A percentile compares a stretch with the other conserved stretches of the same genome.
Evolutionary conservation across 2,888 invertebrate genomes (phyloP).

Genomic region (Ligdia adustata): DNA sequence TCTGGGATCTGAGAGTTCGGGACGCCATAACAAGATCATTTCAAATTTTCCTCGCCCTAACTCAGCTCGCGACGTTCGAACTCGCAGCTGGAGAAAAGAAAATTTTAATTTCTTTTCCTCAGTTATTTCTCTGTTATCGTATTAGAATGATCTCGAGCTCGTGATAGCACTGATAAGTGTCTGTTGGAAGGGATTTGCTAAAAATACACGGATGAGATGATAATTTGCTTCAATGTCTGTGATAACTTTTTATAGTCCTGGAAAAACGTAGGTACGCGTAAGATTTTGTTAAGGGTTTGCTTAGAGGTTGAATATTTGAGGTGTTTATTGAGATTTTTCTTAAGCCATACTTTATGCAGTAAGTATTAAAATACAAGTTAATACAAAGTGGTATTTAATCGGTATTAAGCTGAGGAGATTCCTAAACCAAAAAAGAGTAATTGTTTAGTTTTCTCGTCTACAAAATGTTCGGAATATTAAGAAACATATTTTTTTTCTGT

Average conservation of each 20-base stretch:
- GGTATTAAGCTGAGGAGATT: no score
- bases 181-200: slow-evolving; percentile 24
- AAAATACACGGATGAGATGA: slow-evolving; percentile 19
- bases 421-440: no score
- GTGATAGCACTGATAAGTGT: slow-evolving; percentile 30
- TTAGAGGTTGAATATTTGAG: no score
- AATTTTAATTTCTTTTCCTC: slow-evolving; percentile 41
- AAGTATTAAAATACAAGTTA: no score
- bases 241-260: background rate
- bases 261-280: no score
- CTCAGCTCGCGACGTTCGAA: slow-evolving; percentile 41
- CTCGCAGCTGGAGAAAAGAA: slow-evolving; percentile 33
- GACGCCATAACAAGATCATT: slow-evolving; percentile 57
- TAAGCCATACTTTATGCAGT: no score
- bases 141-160: slow-evolving; percentile 33
- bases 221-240: background rate
- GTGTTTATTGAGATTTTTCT: no score
- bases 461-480: no score
- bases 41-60: slow-evolving; percentile 47
- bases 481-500: no score
- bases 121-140: slow-evolving; percentile 34
- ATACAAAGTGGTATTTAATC: no score
- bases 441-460: no score
- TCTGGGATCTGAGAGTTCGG: slow-evolving; percentile 43
- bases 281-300: no score